A percentile compares a stretch with the other conserved stretches of the same genome.
phyloP scores from a whole-genome alignment of 2,113 vertebrate genomes.

The Cettia cetti region DNA sequence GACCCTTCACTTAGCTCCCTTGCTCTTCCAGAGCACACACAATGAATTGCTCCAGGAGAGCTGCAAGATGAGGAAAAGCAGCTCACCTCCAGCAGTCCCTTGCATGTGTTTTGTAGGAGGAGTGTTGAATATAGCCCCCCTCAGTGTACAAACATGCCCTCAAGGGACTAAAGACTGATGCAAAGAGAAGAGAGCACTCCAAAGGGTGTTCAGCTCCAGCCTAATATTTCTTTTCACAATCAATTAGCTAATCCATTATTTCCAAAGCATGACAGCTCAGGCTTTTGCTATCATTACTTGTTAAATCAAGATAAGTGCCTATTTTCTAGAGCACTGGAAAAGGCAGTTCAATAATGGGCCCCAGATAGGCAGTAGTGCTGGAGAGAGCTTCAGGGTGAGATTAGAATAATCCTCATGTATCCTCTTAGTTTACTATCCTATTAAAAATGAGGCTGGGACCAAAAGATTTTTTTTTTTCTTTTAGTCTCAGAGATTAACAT shows the following conservation, averaged over 20 bases:
- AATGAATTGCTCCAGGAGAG: neutral
- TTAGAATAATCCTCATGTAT: slow-evolving; percentile 52
- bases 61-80: neutral
- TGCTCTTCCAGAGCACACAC: neutral
- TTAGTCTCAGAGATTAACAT: neutral
- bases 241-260: slow-evolving; percentile 33
- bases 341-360: neutral
- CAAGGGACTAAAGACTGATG: neutral
- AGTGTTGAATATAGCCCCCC: neutral
- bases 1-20: neutral
- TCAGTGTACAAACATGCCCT: neutral
- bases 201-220: neutral
- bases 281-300: slow-evolving; percentile 18
- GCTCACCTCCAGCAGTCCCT: neutral
- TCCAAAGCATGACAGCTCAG: neutral
- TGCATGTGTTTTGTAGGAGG: neutral
- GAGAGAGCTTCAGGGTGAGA: slow-evolving; percentile 30
- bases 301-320: slow-evolving; percentile 54
- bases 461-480: neutral
- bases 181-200: neutral
- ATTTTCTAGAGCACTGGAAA: slow-evolving; percentile 30
- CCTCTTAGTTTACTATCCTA: slow-evolving; percentile 43
- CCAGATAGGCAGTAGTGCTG: neutral
- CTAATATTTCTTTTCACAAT: neutral
- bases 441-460: slow-evolving; percentile 41